phyloP scores from a whole-genome alignment of 2,113 vertebrate genomes.

The Bucco capensis region DNA sequence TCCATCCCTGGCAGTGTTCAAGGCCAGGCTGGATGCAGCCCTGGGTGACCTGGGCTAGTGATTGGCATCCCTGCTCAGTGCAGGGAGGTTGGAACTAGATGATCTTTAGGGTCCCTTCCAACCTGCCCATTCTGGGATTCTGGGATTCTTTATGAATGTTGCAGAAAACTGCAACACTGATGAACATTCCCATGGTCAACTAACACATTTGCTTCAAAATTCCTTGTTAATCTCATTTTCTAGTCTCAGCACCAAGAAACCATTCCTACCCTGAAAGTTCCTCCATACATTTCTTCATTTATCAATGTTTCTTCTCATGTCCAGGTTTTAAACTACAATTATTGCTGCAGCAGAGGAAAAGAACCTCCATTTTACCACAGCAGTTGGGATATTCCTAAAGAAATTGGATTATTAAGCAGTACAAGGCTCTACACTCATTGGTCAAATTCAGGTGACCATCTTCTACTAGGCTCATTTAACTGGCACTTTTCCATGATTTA shows the following conservation, averaged over 20 bases:
- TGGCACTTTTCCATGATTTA: accelerated
- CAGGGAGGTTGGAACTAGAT: too few relatives aligned
- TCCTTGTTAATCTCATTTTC: background rate
- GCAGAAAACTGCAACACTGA: background rate
- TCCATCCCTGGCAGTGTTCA: too few relatives aligned
- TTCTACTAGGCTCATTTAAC: background rate
- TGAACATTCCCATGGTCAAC: background rate
- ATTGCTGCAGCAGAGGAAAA: background rate
- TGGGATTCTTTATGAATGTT: background rate
- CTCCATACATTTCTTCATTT: background rate
- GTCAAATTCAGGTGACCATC: background rate
- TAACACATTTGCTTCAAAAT: background rate
- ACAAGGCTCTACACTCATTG: background rate
- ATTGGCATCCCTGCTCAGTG: too few relatives aligned
- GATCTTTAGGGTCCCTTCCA: too few relatives aligned
- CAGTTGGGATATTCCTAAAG: background rate
- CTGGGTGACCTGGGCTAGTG: too few relatives aligned
- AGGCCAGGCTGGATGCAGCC: too few relatives aligned
- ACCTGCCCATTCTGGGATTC: too few relatives aligned
- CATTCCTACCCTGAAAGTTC: background rate
- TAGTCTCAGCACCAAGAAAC: background rate
- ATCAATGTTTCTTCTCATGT: background rate
- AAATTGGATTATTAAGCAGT: background rate
- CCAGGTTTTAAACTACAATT: background rate
- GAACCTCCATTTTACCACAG: background rate